A percentile compares a stretch with the other conserved stretches of the same genome.
Conservation (phyloP, 2,113 vertebrate genomes). For the Xiphias gladius region DNA sequence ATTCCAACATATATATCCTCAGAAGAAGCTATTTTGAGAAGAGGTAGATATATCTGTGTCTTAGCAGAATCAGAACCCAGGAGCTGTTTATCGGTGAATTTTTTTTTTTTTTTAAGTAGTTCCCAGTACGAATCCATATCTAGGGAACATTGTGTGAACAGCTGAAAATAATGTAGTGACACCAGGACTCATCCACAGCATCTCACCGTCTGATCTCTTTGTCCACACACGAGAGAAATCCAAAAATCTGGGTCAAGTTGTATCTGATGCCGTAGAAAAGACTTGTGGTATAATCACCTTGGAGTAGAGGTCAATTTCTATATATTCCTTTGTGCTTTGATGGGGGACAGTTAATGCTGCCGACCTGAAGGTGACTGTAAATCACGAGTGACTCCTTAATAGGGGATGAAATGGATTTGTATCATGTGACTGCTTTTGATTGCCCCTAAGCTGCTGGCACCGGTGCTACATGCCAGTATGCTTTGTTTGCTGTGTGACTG, state of each 20-base stretch:
- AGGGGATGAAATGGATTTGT: slow-evolving; percentile 60
- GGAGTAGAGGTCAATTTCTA: neutral
- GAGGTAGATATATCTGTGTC: neutral
- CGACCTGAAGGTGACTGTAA: slow-evolving; percentile 64
- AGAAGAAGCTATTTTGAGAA: neutral
- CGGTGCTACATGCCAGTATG: slow-evolving; percentile 67
- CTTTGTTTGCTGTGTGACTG: slow-evolving; percentile 74
- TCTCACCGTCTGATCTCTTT: neutral
- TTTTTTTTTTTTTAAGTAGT: neutral
- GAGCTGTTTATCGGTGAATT: neutral
- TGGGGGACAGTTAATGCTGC: slow-evolving; percentile 11
- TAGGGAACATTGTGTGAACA: neutral
- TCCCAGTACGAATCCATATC: neutral
- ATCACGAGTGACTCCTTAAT: slow-evolving; percentile 54
- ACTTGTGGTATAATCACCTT: neutral
- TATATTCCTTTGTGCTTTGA: slow-evolving; percentile 20
- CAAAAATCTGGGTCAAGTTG: neutral
- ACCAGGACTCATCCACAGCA: neutral
- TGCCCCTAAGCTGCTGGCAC: slow-evolving; percentile 64
- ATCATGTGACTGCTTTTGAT: slow-evolving; percentile 76
- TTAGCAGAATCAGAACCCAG: neutral
- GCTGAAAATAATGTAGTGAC: neutral
- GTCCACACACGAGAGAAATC: neutral
- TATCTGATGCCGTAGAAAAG: neutral
- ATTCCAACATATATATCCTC: neutral